A percentile compares a stretch with the other conserved stretches of the same genome.
Conservation (phyloP, 2,113 vertebrate species). For the Bubo bubo region DNA sequence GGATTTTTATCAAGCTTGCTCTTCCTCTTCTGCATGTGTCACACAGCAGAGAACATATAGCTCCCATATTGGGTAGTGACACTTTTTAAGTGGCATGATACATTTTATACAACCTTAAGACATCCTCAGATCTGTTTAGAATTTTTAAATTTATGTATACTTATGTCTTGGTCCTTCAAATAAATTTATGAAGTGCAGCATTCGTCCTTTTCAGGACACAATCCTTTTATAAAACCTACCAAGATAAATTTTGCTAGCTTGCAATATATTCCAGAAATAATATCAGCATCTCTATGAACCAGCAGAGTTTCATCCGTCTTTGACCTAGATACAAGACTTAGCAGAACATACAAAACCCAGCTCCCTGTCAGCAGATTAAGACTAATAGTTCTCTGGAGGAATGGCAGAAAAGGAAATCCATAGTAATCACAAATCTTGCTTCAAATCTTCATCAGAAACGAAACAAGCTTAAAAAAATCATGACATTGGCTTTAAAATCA, state of each 20-base stretch:
- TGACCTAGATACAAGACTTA: background rate
- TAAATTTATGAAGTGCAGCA: background rate
- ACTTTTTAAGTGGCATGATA: background rate
- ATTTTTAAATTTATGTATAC: background rate
- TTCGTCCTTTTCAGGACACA: background rate
- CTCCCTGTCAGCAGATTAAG: background rate
- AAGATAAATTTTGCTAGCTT: background rate
- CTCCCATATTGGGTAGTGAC: fast-evolving
- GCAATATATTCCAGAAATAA: background rate
- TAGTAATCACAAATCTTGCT: background rate
- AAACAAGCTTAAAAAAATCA: background rate
- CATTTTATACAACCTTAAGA: background rate
- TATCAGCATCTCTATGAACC: background rate
- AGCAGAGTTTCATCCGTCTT: background rate
- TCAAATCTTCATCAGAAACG: background rate
- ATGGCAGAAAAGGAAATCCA: background rate
- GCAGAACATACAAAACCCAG: background rate
- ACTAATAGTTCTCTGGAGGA: background rate
- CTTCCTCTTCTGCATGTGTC: background rate
- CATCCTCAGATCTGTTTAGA: background rate
- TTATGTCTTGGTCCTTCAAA: background rate
- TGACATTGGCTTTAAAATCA: background rate
- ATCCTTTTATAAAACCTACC: background rate
- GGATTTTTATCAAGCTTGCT: background rate
- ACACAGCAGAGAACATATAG: background rate